A percentile compares a stretch with the other conserved stretches of the same genome.
Evolutionary conservation across 1,140 invertebrate species (phyloP).

Genomic region (Ceratosolen fusciceps): DNA sequence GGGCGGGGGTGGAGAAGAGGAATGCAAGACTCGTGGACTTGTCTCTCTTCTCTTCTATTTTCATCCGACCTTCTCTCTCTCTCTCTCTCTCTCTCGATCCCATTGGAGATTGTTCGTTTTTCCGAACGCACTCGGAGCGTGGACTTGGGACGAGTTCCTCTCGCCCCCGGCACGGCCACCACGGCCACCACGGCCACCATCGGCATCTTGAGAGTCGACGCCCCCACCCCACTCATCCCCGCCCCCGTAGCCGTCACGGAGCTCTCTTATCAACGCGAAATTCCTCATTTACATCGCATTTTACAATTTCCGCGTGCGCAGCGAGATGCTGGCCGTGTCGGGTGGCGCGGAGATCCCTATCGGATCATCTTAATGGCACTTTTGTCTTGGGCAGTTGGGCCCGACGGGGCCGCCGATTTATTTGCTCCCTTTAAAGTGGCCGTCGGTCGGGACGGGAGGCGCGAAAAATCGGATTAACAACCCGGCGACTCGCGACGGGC

Average conservation of each 20-base stretch:
- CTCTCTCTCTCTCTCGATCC: not conserved
- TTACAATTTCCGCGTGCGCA: conserved; percentile 52
- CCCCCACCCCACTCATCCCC: not conserved
- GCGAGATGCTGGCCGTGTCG: not conserved
- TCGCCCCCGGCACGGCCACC: too few species aligned
- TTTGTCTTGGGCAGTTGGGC: conserved; percentile 2
- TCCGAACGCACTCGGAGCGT: not conserved
- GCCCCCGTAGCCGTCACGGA: too few species aligned
- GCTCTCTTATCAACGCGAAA: conserved; percentile 33
- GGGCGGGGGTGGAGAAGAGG: too few species aligned
- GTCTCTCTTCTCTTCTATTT: conserved; percentile 26
- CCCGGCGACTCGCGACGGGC: not conserved
- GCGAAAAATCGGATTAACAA: conserved; percentile 4
- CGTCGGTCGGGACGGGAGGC: not conserved
- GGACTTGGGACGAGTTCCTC: too few species aligned
- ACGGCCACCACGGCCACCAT: too few species aligned
- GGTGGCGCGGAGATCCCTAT: conserved; percentile 12
- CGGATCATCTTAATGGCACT: conserved; percentile 37
- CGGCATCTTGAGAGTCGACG: not conserved
- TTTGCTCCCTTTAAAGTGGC: not conserved
- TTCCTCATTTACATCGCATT: conserved; percentile 41
- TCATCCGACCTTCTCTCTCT: not conserved
- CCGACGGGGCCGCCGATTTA: not conserved
- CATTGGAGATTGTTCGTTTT: not conserved
- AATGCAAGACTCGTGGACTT: conserved; percentile 27